These are phyloP conservation scores for Pipa parva DNA, from an alignment of 2,113 vertebrate species.

Conservation along the genomic window DNA sequence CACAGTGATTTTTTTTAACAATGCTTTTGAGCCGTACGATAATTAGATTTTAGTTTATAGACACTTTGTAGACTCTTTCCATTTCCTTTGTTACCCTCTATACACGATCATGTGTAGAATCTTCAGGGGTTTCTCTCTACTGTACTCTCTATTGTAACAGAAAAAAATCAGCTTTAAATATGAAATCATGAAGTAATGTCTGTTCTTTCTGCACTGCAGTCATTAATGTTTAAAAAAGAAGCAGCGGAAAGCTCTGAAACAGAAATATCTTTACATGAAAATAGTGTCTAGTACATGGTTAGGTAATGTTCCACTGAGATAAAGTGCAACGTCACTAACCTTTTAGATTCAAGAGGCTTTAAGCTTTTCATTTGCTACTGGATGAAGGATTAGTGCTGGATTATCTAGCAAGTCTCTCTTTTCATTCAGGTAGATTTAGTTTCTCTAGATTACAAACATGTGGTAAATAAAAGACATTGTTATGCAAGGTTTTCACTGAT, in stretches of 20 bases:
- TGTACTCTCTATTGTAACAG: not conserved
- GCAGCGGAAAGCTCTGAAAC: constrained; percentile 53
- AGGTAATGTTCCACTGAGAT: constrained; percentile 61
- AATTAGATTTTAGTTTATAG: too few relatives aligned
- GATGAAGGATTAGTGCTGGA: constrained; percentile 59
- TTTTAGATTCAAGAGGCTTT: constrained; percentile 62
- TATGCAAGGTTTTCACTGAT: not conserved
- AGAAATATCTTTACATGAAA: constrained; percentile 56
- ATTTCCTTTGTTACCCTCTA: constrained; percentile 7
- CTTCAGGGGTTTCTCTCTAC: too few relatives aligned
- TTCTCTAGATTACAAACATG: constrained; percentile 44
- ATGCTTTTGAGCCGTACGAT: too few relatives aligned
- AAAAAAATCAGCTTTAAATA: constrained; percentile 50
- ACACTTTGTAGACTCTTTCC: not conserved
- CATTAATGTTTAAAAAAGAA: constrained; percentile 60
- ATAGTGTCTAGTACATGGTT: constrained; percentile 63
- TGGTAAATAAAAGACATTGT: constrained; percentile 38
- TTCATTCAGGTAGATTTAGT: constrained; percentile 65
- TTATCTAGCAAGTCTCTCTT: constrained; percentile 56
- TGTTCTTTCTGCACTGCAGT: constrained; percentile 55
- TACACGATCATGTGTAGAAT: too few relatives aligned
- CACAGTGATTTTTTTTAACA: too few relatives aligned
- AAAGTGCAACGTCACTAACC: constrained; percentile 54
- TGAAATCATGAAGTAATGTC: constrained; percentile 57
- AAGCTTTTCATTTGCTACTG: constrained; percentile 64